Percentiles rank a stretch among this genome's conserved stretches.
Conservation (phyloP, 2,113 vertebrate genomes). For the Rhineura floridana region DNA sequence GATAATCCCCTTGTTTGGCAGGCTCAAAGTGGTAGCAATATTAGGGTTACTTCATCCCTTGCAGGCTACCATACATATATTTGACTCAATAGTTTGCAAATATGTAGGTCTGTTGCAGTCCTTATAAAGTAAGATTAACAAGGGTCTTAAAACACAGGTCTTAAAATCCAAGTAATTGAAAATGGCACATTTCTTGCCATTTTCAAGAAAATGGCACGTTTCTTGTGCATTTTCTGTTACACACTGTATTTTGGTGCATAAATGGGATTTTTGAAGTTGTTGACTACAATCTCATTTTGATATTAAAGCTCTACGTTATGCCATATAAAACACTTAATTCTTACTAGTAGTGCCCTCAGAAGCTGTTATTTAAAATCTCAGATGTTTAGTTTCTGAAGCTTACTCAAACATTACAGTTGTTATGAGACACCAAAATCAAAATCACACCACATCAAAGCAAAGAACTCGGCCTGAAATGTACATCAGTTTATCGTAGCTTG, state of each 20-base stretch:
- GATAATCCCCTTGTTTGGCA: not conserved
- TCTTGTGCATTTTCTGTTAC: not conserved
- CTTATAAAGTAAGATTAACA: not conserved
- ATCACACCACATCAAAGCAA: not conserved
- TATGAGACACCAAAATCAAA: not conserved
- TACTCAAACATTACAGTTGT: not conserved
- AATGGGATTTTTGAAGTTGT: not conserved
- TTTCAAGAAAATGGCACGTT: too few relatives aligned
- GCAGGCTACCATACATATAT: not conserved
- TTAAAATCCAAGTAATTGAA: not conserved
- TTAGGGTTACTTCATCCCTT: not conserved
- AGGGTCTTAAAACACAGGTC: not conserved
- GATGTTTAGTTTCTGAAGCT: not conserved
- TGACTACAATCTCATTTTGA: not conserved
- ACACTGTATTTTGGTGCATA: not conserved
- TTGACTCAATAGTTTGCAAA: not conserved
- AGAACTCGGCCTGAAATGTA: not conserved
- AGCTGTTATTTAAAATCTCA: not conserved
- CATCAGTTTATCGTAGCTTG: not conserved
- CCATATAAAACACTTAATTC: not conserved
- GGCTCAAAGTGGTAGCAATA: not conserved
- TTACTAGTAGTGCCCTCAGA: not conserved
- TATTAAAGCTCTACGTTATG: not conserved
- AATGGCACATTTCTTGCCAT: too few relatives aligned
- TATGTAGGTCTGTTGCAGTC: not conserved